Percentiles rank a stretch among this genome's conserved stretches.
Evolutionary conservation across 2,888 invertebrate genomes (phyloP).

Genomic region (Ormyrus nitidulus): DNA sequence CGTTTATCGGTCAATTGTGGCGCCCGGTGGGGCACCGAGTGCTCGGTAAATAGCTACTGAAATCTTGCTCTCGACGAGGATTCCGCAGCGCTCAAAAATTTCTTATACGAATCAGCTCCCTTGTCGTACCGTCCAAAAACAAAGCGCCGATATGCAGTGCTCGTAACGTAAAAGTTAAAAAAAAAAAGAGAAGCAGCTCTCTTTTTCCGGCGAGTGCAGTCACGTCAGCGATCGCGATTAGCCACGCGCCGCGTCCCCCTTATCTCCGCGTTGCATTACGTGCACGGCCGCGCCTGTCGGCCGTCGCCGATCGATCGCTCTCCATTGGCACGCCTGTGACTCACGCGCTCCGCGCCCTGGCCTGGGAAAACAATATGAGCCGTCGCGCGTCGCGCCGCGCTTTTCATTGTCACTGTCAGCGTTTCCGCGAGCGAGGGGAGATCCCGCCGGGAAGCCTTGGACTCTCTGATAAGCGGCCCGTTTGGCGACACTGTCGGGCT

Average conservation of each 20-base stretch:
- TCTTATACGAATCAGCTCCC: too few species aligned
- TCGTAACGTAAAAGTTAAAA: too few species aligned
- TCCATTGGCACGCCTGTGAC: slow-evolving; percentile 16
- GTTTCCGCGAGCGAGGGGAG: slow-evolving; percentile 1
- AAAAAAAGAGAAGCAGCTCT: neutral
- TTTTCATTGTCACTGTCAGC: slow-evolving; percentile 47
- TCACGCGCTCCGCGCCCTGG: slow-evolving; percentile 1
- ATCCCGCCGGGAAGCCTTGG: too few species aligned
- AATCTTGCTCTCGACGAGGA: too few species aligned
- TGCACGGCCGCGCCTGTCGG: slow-evolving; percentile 27
- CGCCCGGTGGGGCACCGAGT: too few species aligned
- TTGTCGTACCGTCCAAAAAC: too few species aligned
- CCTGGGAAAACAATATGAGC: slow-evolving; percentile 35
- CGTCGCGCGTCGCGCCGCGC: neutral
- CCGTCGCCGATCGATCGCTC: slow-evolving; percentile 30
- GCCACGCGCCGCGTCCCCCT: slow-evolving; percentile 8
- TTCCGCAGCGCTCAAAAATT: too few species aligned
- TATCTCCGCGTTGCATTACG: slow-evolving; percentile 17
- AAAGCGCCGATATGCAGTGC: too few species aligned
- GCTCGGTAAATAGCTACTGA: too few species aligned
- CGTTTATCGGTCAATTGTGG: too few species aligned
- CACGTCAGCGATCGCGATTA: slow-evolving; percentile 51
- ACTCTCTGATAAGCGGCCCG: too few species aligned
- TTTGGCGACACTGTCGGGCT: too few species aligned
- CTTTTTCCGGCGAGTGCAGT: slow-evolving; percentile 7